A percentile compares a stretch with the other conserved stretches of the same genome.
phyloP scores from a whole-genome alignment of 2,113 vertebrate species.

The Prunella himalayana region DNA sequence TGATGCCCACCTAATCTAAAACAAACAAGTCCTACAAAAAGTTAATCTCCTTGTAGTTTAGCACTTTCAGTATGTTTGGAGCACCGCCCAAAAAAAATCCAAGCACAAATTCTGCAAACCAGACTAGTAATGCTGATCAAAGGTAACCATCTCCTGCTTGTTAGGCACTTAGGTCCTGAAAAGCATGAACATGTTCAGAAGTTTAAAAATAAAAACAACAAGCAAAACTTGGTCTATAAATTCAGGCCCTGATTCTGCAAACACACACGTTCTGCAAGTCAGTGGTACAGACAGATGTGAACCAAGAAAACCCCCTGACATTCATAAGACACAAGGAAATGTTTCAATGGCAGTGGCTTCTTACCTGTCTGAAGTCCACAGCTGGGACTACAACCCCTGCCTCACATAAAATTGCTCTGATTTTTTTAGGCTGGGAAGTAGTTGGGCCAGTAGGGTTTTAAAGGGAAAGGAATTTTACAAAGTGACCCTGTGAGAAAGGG shows the following conservation, averaged over 20 bases:
- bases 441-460: background rate
- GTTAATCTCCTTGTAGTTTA: constrained; percentile 8
- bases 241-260: background rate
- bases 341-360: background rate
- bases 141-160: background rate
- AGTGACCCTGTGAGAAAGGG: background rate
- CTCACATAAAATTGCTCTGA: background rate
- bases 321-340: background rate
- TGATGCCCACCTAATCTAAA: constrained; percentile 5
- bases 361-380: background rate
- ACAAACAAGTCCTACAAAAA: background rate
- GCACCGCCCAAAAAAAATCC: background rate
- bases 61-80: background rate
- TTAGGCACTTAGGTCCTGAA: background rate
- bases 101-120: background rate
- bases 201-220: background rate
- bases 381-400: background rate
- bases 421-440: background rate
- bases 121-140: background rate
- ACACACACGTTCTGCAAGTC: background rate
- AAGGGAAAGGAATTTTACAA: background rate
- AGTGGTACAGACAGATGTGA: background rate
- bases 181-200: background rate
- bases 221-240: background rate
- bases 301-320: background rate